Base-by-base conservation (phyloP, 1,140 invertebrate species). In the Calosoma granatense region DNA sequence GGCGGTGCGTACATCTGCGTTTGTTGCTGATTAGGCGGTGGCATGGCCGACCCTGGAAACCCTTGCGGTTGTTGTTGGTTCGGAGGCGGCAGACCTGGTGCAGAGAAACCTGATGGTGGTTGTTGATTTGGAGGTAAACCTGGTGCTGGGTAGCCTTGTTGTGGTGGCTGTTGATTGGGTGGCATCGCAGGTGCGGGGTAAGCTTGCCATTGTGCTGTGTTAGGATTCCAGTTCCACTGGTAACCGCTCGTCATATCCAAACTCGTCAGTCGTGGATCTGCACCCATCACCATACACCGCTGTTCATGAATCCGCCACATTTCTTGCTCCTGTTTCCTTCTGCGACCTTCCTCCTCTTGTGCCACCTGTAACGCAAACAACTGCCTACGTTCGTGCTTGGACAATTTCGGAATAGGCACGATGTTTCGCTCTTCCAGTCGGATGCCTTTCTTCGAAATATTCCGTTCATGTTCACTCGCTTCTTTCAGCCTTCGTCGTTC, bases 321-420 rank as follows among this genome's bases (percentile, higher is more conserved):
- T 65, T 83, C 78, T 63, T 84, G 73, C 59, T 83, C 78, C 57
- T 81, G 78, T 41, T 77, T 66, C 11, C 80, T 68, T 22, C 83
- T 76, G 39, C 80, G 77, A 60, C 83, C 80, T 51, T 83, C 80
- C 62, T 84, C 79, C 57, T 87, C 81, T 59, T 85, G 77, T 12
- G 85, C 84, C 22, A 86, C 82, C 74, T 89, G 84, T 15, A 84
- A 69, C 19, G 86, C 88, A 73, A 92, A 94, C 53, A 87, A 70
- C 64, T 88, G 82, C 22, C 90, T 70, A 2, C 88, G 70, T 63
- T 90, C 81, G 52, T 83, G 79, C 70, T 89, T 89, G 0, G 79
- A 78, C 66, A 87, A 72, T 53, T 74, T 74, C 1, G 78, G 75
- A 17, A 69, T 63, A 2, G 69, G 68, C 14, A 73, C 72, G 20